These are phyloP conservation scores for Branchinecta lindahli DNA, from an alignment of 1,140 invertebrate species.

Conservation along the genomic window DNA sequence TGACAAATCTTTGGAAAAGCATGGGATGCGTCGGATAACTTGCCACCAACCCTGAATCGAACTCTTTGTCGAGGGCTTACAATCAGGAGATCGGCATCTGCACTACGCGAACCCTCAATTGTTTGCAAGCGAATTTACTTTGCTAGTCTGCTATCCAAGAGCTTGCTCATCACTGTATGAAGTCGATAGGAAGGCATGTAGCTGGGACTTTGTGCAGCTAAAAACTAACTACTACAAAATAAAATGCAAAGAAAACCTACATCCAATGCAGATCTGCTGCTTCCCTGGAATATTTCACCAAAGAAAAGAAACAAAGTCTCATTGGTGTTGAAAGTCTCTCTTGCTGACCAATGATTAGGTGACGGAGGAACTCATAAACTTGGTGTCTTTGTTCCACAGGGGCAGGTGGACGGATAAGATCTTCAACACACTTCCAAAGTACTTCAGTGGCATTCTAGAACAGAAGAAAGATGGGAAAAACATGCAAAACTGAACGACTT, in stretches of 20 bases:
- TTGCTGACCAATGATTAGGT: neutral
- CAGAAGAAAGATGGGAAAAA: neutral
- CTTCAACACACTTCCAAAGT: neutral
- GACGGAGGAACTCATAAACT: neutral
- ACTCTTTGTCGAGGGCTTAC: no score
- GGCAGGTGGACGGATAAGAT: neutral
- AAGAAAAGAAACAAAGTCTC: neutral
- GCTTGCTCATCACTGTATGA: no score
- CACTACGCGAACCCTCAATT: no score
- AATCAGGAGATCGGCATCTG: no score
- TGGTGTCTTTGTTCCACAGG: neutral
- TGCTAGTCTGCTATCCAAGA: no score
- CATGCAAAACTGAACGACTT: neutral
- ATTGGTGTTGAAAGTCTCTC: neutral
- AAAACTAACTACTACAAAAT: no score
- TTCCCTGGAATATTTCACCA: neutral
- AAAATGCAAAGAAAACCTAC: neutral
- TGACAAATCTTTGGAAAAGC: no score
- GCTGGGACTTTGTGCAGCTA: no score
- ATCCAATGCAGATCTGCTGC: neutral
- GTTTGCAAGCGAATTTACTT: no score
- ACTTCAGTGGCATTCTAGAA: constrained; percentile 3
- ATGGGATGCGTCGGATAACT: no score
- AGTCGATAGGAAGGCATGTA: no score
- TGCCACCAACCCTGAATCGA: no score